A percentile compares a stretch with the other conserved stretches of the same genome.
Evolutionary conservation across 2,113 vertebrate genomes (phyloP).

Genomic region (Nibea albiflora): DNA sequence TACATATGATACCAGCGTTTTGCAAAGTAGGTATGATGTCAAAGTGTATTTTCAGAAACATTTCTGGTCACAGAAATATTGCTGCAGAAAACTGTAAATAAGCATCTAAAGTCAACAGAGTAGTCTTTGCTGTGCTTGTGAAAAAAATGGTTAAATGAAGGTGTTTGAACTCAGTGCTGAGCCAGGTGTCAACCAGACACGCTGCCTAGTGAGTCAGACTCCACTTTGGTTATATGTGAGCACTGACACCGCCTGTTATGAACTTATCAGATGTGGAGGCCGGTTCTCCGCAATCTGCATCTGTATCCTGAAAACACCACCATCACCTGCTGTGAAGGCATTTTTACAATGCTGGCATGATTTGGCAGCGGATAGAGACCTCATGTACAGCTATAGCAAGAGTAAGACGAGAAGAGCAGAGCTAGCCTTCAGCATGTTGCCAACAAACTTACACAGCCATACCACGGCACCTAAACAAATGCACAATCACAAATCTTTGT

Average conservation of each 20-base stretch:
- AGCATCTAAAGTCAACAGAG: not conserved
- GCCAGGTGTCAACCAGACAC: constrained; percentile 46
- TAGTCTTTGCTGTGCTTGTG: not conserved
- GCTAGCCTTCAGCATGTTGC: constrained; percentile 27
- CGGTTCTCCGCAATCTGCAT: constrained; percentile 41
- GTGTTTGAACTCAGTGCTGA: constrained; percentile 19
- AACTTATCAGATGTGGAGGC: constrained; percentile 43
- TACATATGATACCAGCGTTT: not conserved
- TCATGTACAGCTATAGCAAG: constrained; percentile 33
- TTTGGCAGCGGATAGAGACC: constrained; percentile 31
- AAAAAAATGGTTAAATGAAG: constrained; percentile 27
- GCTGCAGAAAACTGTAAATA: too few relatives aligned
- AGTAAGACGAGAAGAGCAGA: constrained; percentile 56
- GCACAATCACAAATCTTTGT: constrained; percentile 43
- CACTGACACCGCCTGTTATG: constrained; percentile 35
- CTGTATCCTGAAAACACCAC: constrained; percentile 43
- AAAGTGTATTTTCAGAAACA: not conserved
- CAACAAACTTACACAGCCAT: constrained; percentile 42
- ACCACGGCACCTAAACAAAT: constrained; percentile 47
- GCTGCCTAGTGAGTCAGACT: constrained; percentile 60
- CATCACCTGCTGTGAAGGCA: constrained; percentile 27
- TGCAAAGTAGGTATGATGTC: not conserved
- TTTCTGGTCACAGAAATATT: not conserved
- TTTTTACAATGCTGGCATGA: constrained; percentile 26
- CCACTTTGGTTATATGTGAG: constrained; percentile 53